Conservation (phyloP, 2,888 invertebrate genomes). For the Mermis nigrescens region DNA sequence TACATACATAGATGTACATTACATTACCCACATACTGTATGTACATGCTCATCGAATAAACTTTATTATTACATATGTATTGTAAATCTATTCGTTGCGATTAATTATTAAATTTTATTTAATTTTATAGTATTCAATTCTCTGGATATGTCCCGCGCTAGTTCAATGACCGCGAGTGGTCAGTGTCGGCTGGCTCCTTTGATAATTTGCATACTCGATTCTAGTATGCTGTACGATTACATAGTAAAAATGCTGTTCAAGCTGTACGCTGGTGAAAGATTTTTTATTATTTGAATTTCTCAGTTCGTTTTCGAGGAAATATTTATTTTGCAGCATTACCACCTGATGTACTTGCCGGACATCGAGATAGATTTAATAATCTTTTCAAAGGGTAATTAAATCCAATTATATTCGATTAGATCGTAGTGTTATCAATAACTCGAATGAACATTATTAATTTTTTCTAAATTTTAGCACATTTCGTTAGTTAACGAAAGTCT, state of each 20-base stretch:
- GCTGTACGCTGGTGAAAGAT: conserved; percentile 49
- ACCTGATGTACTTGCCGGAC: conserved; percentile 70
- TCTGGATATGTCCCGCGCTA: conserved; percentile 72
- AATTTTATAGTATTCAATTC: conserved; percentile 61
- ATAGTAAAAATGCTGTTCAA: conserved; percentile 86
- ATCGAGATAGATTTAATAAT: conserved; percentile 65
- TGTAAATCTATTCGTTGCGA: background rate
- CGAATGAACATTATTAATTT: too few relatives aligned
- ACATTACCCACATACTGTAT: too few relatives aligned
- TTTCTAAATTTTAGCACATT: too few relatives aligned
- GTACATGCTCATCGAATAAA: too few relatives aligned
- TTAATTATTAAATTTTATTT: background rate
- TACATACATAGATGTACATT: too few relatives aligned
- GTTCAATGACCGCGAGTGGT: conserved; percentile 89
- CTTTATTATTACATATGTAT: too few relatives aligned
- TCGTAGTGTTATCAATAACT: too few relatives aligned
- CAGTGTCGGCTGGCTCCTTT: conserved; percentile 88
- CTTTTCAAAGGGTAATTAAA: conserved; percentile 51
- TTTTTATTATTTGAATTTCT: conserved; percentile 9
- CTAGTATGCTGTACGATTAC: conserved; percentile 84
- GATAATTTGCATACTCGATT: conserved; percentile 73
- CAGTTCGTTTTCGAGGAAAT: background rate
- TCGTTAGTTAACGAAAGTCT: too few relatives aligned
- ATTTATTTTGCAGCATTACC: conserved; percentile 45
- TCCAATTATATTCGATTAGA: background rate